phyloP scores from a whole-genome alignment of 2,113 vertebrate genomes.

The Tauraco erythrolophus region DNA sequence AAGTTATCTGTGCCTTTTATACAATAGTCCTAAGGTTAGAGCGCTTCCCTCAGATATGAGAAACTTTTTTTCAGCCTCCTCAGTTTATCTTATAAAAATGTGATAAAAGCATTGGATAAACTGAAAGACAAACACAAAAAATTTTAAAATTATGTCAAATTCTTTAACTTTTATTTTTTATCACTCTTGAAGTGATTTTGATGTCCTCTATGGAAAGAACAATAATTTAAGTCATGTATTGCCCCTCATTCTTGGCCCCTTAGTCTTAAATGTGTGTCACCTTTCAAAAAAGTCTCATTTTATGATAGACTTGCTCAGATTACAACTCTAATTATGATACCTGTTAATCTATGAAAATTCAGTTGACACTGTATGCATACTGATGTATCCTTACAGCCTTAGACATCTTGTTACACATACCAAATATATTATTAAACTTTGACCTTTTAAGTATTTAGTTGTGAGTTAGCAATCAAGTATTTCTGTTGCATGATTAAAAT shows the following conservation, averaged over 20 bases:
- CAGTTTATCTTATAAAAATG: background rate
- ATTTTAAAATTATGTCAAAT: background rate
- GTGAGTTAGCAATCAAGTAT: background rate
- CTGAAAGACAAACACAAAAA: background rate
- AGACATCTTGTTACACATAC: background rate
- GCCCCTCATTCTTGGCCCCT: background rate
- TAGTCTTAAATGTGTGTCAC: background rate
- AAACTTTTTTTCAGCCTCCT: background rate
- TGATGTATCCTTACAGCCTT: background rate
- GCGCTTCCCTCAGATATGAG: background rate
- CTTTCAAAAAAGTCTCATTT: background rate
- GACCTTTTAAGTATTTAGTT: background rate
- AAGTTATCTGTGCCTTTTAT: background rate
- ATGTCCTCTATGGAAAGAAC: background rate
- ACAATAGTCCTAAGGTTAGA: background rate
- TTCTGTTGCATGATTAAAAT: background rate
- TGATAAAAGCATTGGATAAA: background rate
- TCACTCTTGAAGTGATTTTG: background rate
- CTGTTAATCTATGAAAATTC: background rate
- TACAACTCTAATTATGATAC: background rate
- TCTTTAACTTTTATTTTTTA: background rate
- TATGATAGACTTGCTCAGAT: background rate
- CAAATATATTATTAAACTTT: background rate
- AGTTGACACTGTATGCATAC: background rate
- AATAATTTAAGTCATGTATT: background rate